Conservation (phyloP, 2,113 vertebrate genomes). For the Amblyopsis rosae region DNA sequence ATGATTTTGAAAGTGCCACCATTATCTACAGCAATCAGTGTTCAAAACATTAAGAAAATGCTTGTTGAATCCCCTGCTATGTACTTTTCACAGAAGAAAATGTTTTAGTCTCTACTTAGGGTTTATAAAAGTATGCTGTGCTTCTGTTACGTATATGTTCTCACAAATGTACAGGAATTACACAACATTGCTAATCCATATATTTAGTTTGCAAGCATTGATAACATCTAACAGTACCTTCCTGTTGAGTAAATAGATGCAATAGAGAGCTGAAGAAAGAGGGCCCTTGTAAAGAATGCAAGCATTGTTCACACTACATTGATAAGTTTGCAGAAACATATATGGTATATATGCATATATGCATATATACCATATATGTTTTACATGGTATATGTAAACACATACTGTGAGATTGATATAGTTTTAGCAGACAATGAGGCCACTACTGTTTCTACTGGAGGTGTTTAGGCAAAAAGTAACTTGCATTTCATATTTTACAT, state of each 20-base stretch:
- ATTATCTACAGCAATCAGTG: background rate
- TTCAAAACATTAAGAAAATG: background rate
- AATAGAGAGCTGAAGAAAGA: constrained; percentile 54
- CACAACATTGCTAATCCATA: constrained; percentile 37
- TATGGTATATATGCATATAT: too few relatives aligned
- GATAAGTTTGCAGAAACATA: too few relatives aligned
- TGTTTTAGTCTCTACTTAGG: background rate
- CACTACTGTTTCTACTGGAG: too few relatives aligned
- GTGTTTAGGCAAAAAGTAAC: too few relatives aligned
- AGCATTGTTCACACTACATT: background rate
- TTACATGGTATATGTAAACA: too few relatives aligned
- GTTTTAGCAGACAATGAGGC: too few relatives aligned
- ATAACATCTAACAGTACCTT: constrained; percentile 36
- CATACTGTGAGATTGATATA: too few relatives aligned
- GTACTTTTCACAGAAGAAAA: background rate
- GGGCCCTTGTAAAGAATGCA: constrained; percentile 47
- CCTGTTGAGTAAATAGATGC: constrained; percentile 62
- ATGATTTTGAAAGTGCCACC: background rate
- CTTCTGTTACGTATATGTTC: background rate
- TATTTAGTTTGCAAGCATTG: constrained; percentile 48
- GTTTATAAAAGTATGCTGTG: too few relatives aligned
- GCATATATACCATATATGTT: too few relatives aligned
- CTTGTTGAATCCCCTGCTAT: background rate
- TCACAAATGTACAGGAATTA: constrained; percentile 1
- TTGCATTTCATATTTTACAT: too few relatives aligned